Evolutionary conservation across 2,888 invertebrate genomes (phyloP).

Genomic region (Tetramorium bicarinatum): DNA sequence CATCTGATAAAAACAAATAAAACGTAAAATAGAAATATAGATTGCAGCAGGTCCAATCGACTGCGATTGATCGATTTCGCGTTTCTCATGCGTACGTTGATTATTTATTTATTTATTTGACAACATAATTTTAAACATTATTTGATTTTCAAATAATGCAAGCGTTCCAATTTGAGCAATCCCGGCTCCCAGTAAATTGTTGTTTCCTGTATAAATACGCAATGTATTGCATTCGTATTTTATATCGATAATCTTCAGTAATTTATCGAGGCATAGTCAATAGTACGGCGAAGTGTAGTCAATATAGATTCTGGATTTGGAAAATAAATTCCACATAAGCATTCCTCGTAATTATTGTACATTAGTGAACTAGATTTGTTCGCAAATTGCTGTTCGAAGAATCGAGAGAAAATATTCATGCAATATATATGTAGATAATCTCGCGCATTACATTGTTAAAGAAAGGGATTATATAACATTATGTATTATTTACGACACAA

Average conservation of each 20-base stretch:
- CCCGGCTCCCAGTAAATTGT: slow-evolving; percentile 1
- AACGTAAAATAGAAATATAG: slow-evolving; percentile 31
- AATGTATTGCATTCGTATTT: background rate
- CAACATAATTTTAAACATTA: slow-evolving; percentile 15
- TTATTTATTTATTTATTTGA: slow-evolving; percentile 29
- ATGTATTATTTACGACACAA: background rate
- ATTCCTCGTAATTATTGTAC: background rate
- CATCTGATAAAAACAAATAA: slow-evolving; percentile 38
- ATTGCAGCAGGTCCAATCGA: background rate
- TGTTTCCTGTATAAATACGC: slow-evolving; percentile 27
- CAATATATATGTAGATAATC: background rate
- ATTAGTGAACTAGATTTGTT: background rate
- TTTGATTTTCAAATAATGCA: slow-evolving; percentile 25
- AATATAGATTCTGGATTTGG: background rate
- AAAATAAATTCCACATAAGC: background rate
- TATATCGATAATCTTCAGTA: background rate
- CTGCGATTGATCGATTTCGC: background rate
- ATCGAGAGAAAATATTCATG: background rate
- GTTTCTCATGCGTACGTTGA: slow-evolving; percentile 3
- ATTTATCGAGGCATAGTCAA: slow-evolving; percentile 7
- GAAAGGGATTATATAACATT: background rate
- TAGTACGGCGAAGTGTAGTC: background rate
- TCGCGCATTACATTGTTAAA: background rate
- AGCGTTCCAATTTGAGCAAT: slow-evolving; percentile 1
- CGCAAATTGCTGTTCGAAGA: background rate